Evolutionary conservation across 2,797 vertebrate species (phyloP), one percentile per base, ranked within the genome.

Genomic region (Danio choprae): DNA sequence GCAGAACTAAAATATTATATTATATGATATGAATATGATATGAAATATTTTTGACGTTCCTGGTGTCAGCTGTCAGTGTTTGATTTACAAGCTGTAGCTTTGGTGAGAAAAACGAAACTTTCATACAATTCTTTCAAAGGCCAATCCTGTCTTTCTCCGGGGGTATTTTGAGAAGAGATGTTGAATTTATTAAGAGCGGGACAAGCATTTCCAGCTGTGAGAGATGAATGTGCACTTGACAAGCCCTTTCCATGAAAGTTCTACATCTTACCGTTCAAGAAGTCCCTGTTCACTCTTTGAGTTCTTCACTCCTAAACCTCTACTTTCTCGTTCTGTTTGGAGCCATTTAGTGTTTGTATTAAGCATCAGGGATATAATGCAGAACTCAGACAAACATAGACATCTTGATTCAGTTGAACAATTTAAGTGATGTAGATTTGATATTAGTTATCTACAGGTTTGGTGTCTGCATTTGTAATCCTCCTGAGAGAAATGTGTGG

Each of bases 221-320:
- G 75, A 44, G 5, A 7, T 69, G n/a, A 69, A 83, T 15, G 7
- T 68, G 85, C 88, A 50, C 67, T 73, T 69, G 74, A 80, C 83
- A 79, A 79, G 50, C 63, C 63, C 63, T 48, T 72, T 84, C 67
- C 65, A 77, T 59, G 56, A 59, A 22, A 46, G 55, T 65, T 67
- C 77, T 83, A 71, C 64, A 48, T 81, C 73, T 76, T 78, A 78
- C 65, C 65, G 44, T 79, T 29, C 29, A 29, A 71, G 74, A 60
- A 84, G 80, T 80, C 84, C 80, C 69, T 65, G 79, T 53, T 83
- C 60, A 69, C 79, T 77, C 63, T 83, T 84, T 70, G 58, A 70
- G 73, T 41, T 64, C 68, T 84, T 77, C 41, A 80, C 63, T 77
- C 48, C 53, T 56, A 40, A 44, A 77, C 62, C 59, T 64, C 29